Base-by-base conservation (phyloP, 2,888 invertebrate genomes). In the Leptothorax acervorum region DNA sequence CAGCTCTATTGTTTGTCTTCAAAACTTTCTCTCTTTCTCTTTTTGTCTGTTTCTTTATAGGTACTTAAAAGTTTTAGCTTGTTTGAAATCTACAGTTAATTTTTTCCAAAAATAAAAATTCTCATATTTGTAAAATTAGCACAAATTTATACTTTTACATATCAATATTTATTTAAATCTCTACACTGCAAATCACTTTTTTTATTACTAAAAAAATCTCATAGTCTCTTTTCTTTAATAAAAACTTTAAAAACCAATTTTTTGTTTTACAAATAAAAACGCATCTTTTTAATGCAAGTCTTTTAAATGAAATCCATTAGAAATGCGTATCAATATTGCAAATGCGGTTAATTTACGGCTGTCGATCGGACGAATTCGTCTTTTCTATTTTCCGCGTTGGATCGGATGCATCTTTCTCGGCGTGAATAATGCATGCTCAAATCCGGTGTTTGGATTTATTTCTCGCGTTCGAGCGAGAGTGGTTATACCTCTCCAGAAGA, bases 401-500 rank as follows among this genome's bases (percentile, higher is more conserved):
- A 79, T 5, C 11, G 18, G 11, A 70, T 48, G 35, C 68, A 48
- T 70, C 45, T 68, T 60, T 35, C 57, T 35, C 6, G 12, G 35
- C 48, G 79, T 70, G 79, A 79, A 79, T 79, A 79, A 79, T 79
- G 79, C 57, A 70, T 70, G 66, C 8, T 45, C 57, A 48, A 70
- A 70, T 79, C 79, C 70, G 48, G 35, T 70, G 57, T 79, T 79
- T 57, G 70, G 57, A 79, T 79, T 79, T 79, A 79, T 79, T 60
- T 70, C 45, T 79, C 57, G 35, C 42, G 70, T 48, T 57, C 57
- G 35, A 57, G 23, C 23, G 48, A 4, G 35, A 66, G 4, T n/a
- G 11, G n/a, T 35, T 70, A 48, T 70, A 70, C 57, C 45, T 60
- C 23, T 31, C 45, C 18, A 31, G 18, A 23, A 35, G 18, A 55